Conservation (phyloP, 2,888 invertebrate genomes). For the Beris morrisii region DNA sequence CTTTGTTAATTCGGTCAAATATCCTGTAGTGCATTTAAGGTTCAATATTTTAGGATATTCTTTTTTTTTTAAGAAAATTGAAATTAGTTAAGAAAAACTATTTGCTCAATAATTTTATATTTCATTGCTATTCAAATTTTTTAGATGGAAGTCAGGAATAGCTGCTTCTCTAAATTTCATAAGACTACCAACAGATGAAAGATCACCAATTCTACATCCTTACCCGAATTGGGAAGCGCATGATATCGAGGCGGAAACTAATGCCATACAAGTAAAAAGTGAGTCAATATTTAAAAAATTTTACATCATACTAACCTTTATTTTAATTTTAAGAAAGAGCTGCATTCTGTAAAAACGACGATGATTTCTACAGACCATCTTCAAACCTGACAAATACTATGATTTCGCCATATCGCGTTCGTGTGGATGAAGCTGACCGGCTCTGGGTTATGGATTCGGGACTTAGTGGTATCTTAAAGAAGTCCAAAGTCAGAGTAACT, state of each 20-base stretch:
- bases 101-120: no score
- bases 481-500: conserved; percentile 60
- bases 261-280: conserved; percentile 43
- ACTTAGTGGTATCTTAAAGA: conserved; percentile 71
- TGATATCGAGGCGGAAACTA: background rate
- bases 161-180: conserved; percentile 71
- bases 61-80: no score
- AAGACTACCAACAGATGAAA: conserved; percentile 60
- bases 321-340: conserved; percentile 44
- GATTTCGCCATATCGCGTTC: conserved; percentile 72
- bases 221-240: conserved; percentile 74
- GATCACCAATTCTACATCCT: conserved; percentile 72
- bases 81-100: no score
- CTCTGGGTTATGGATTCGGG: conserved; percentile 84
- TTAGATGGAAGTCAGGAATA: conserved; percentile 69
- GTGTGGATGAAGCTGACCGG: conserved; percentile 75
- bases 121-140: no score
- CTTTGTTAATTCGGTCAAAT: no score
- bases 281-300: conserved; percentile 8
- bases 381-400: conserved; percentile 63
- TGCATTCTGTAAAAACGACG: conserved; percentile 50
- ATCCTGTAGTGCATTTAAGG: no score
- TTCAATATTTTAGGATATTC: no score
- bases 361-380: conserved; percentile 55
- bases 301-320: no score